These are phyloP conservation scores for Euproctis similis DNA, from an alignment of 2,888 invertebrate genomes.

Conservation along the genomic window DNA sequence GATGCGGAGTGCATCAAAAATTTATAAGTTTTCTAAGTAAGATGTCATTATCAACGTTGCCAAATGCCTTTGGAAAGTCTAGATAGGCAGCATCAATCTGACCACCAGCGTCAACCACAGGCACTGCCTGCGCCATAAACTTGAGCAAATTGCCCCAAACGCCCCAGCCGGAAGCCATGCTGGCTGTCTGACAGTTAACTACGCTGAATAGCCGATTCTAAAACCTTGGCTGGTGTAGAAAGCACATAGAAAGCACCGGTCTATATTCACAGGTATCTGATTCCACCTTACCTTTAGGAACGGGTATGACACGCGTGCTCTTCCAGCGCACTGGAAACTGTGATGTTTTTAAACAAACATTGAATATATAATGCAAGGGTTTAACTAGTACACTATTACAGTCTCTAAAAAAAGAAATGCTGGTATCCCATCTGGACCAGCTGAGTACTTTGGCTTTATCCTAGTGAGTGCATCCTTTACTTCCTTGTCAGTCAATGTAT, in stretches of 20 bases:
- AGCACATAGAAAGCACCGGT: not conserved
- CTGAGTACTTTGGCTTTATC: constrained; percentile 2
- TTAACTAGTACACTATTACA: constrained; percentile 1
- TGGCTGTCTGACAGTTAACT: too few relatives aligned
- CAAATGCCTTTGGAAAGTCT: too few relatives aligned
- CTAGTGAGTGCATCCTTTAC: not conserved
- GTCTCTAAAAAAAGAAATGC: constrained; percentile 3
- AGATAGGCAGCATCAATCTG: too few relatives aligned
- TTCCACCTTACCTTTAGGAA: constrained; percentile 1
- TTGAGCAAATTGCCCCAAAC: too few relatives aligned
- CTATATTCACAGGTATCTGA: not conserved
- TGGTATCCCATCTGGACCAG: constrained; percentile 4
- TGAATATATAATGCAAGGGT: constrained; percentile 2
- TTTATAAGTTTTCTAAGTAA: too few relatives aligned
- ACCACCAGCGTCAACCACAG: too few relatives aligned
- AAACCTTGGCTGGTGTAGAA: too few relatives aligned
- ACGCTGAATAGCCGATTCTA: too few relatives aligned
- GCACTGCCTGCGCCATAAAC: too few relatives aligned
- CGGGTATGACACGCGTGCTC: constrained; percentile 1
- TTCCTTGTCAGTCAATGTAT: not conserved
- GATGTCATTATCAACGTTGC: too few relatives aligned
- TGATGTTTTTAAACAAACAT: not conserved
- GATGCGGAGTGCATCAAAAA: too few relatives aligned
- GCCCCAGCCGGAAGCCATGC: too few relatives aligned
- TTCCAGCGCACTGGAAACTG: constrained; percentile 2